Percentiles rank a stretch among this genome's conserved stretches.
phyloP scores from a whole-genome alignment of 2,797 vertebrate genomes.

The Catostomus latipinnis region DNA sequence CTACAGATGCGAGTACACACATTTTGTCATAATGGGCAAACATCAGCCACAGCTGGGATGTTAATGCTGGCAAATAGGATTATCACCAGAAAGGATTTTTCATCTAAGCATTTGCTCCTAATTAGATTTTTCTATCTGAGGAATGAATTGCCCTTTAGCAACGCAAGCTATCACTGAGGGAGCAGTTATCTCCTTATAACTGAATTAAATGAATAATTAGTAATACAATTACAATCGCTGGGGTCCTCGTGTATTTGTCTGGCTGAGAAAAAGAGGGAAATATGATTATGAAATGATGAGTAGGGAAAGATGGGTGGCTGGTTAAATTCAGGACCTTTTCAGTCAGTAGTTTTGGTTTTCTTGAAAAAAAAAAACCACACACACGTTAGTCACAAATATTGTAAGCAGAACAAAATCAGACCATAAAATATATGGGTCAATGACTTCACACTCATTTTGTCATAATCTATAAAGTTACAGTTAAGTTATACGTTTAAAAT shows the following conservation, averaged over 20 bases:
- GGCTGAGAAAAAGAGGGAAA: conserved; percentile 48
- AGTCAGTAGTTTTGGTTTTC: neutral
- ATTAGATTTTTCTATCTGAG: conserved; percentile 95
- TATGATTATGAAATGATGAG: conserved; percentile 21
- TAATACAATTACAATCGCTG: conserved; percentile 89
- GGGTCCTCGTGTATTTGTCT: conserved; percentile 80
- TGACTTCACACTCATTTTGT: too few species aligned
- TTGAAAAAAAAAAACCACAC: neutral
- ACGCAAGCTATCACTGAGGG: conserved; percentile 92
- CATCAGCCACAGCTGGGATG: conserved; percentile 95
- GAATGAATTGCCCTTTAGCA: conserved; percentile 98
- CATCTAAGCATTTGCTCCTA: conserved; percentile 93
- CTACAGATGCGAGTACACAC: conserved; percentile 73
- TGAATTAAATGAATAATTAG: conserved; percentile 98
- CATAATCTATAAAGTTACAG: too few species aligned
- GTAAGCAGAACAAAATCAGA: too few species aligned
- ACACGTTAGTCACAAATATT: too few species aligned
- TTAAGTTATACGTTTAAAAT: too few species aligned
- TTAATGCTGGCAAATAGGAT: conserved; percentile 99
- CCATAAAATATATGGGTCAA: too few species aligned
- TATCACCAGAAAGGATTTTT: conserved; percentile 94
- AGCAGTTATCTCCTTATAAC: conserved; percentile 98
- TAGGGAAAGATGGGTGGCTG: neutral
- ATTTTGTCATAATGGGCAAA: conserved; percentile 91
- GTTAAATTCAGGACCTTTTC: neutral